Base-by-base conservation (phyloP, 2,888 invertebrate genomes). In the Aplocera efformata region DNA sequence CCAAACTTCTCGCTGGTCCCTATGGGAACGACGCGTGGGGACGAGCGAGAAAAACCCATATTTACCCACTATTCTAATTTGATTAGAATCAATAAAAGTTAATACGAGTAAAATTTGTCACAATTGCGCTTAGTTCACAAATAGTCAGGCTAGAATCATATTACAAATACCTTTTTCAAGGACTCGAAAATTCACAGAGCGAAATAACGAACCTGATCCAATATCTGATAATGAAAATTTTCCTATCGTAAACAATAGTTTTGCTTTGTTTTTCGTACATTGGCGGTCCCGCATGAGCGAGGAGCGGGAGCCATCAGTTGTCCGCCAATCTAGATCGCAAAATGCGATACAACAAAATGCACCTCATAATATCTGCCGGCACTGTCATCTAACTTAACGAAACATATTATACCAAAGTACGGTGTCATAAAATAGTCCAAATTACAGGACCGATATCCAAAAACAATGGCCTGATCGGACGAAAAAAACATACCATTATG, bases 401-500 rank as follows among this genome's bases (percentile, higher is more conserved):
- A 74, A 67, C 70, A 71, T 70, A 73, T 71, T 72, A 75, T 73
- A 72, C 73, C 67, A 66, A 72, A 63, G 69, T 67, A 76, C 72
- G 67, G 67, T 63, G 70, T 79, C 80, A 79, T 81, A 82, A 84
- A 82, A 74, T 80, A 76, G 70, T 66, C 77, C 70, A 81, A 84
- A 84, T 84, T 82, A 82, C 78, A 73, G 64, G 63, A 67, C 74
- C 78, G 72, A 82, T 80, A 78, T 72, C 72, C 78, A 77, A 82
- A 84, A 84, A 83, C 81, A 84, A 85, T 80, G 74, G 67, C 63
- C 68, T 54, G 72, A 76, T 77, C 75, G 53, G 49, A 43, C 37
- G 32, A 42, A 46, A 50, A 48, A 30, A 23, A 8, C 57, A 59
- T 39, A 10, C 53, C 13, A 80, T 50, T 67, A 49, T 63, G 35